These are phyloP conservation scores for Cercopithecus petaurista DNA, from an alignment of 2,797 vertebrate genomes.

Conservation along the genomic window DNA sequence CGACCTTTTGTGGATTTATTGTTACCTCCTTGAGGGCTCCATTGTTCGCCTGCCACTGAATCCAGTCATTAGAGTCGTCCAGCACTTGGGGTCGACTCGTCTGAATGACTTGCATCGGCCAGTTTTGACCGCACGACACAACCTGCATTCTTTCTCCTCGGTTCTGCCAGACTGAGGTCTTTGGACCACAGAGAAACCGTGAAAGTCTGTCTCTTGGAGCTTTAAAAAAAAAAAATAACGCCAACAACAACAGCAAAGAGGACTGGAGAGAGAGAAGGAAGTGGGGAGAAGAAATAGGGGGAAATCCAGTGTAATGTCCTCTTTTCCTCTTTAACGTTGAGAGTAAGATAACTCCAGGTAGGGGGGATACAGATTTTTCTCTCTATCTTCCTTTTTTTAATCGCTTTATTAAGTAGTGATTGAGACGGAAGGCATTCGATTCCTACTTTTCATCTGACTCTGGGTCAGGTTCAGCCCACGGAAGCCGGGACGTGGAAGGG, in stretches of 20 bases:
- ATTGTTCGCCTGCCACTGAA: constrained; percentile 80
- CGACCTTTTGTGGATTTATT: constrained; percentile 90
- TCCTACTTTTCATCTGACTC: accelerated
- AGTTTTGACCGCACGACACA: constrained; percentile 84
- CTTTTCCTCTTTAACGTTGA: too few species aligned
- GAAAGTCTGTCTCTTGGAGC: accelerated
- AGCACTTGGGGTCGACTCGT: constrained; percentile 83
- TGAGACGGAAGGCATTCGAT: accelerated
- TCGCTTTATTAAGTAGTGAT: neutral
- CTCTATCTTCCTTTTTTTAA: neutral
- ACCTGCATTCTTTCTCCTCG: constrained; percentile 79
- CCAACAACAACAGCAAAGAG: too few species aligned
- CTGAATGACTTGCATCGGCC: constrained; percentile 85
- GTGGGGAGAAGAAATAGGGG: accelerated
- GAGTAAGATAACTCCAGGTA: accelerated
- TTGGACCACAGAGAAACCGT: constrained; percentile 9
- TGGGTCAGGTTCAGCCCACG: neutral
- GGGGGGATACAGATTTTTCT: accelerated
- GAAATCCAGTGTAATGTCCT: accelerated
- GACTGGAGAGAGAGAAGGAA: accelerated
- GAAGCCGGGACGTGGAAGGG: accelerated
- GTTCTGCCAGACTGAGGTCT: constrained; percentile 57
- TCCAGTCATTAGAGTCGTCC: constrained; percentile 90
- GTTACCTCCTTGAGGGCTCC: constrained; percentile 86
- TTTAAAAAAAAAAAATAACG: too few species aligned